Evolutionary conservation across 2,888 invertebrate genomes (phyloP).

Genomic region (Rutpela maculata): DNA sequence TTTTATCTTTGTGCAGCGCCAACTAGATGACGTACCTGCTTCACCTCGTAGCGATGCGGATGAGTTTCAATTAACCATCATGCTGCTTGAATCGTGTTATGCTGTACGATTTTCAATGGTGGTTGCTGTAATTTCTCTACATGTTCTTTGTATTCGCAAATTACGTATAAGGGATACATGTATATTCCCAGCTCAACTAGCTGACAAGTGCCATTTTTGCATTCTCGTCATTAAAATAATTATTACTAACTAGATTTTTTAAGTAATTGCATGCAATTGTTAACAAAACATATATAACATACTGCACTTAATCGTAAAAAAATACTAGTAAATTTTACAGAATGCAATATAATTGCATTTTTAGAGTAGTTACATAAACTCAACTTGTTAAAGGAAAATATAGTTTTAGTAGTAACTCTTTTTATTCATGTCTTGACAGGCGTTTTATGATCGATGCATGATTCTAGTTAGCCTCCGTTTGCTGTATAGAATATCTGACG

Average conservation of each 20-base stretch:
- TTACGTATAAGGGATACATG: constrained; percentile 11
- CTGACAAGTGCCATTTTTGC: background rate
- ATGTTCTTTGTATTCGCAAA: constrained; percentile 23
- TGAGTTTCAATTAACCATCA: constrained; percentile 71
- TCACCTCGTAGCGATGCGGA: constrained; percentile 68
- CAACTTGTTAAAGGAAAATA: no score
- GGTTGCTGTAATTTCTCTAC: constrained; percentile 31
- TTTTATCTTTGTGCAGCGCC: constrained; percentile 71
- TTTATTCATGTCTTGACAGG: no score
- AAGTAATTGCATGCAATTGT: no score
- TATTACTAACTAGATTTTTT: background rate
- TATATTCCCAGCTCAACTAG: background rate
- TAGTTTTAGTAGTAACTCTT: no score
- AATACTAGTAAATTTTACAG: no score
- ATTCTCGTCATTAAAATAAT: background rate
- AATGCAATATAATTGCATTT: no score
- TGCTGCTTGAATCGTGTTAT: constrained; percentile 69
- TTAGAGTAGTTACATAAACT: no score
- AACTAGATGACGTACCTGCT: constrained; percentile 67
- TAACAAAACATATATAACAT: no score
- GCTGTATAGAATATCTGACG: no score
- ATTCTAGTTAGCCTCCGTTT: no score
- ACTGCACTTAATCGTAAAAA: no score
- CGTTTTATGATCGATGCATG: no score
- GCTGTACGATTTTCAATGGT: constrained; percentile 55